phyloP scores from a whole-genome alignment of 2,888 invertebrate genomes.

The Sphaerophoria rueppellii region DNA sequence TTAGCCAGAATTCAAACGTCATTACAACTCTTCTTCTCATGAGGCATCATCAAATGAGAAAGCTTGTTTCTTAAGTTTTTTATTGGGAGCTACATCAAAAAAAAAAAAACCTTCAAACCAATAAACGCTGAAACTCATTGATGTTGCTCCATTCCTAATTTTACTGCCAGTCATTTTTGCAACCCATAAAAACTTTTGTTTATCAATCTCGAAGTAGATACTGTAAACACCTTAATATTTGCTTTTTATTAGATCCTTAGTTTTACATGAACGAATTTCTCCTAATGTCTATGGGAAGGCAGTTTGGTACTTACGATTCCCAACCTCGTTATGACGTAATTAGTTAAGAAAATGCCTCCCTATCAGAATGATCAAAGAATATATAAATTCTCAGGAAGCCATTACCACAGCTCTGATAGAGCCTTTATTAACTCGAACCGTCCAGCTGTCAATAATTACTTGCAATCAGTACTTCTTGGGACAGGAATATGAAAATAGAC shows the following conservation, averaged over 20 bases:
- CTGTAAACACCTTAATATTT: neutral
- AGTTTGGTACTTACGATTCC: slow-evolving; percentile 1
- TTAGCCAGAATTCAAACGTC: too few species aligned
- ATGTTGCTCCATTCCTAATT: too few species aligned
- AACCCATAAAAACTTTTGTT: neutral
- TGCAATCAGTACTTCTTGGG: slow-evolving; percentile 25
- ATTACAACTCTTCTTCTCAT: too few species aligned
- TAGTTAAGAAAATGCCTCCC: slow-evolving; percentile 30
- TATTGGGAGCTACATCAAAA: too few species aligned
- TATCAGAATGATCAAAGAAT: slow-evolving; percentile 55
- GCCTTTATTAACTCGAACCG: slow-evolving; percentile 13
- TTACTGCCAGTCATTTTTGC: neutral
- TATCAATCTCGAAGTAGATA: neutral
- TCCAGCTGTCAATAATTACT: slow-evolving; percentile 61
- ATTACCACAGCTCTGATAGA: slow-evolving; percentile 28
- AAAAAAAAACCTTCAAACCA: too few species aligned
- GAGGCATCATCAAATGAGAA: too few species aligned
- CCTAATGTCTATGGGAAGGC: slow-evolving; percentile 20
- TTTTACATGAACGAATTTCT: slow-evolving; percentile 25
- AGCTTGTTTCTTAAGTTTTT: too few species aligned
- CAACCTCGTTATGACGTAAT: slow-evolving; percentile 41
- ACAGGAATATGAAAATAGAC: slow-evolving; percentile 31
- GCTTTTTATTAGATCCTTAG: slow-evolving; percentile 41
- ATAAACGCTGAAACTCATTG: too few species aligned
- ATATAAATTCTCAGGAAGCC: slow-evolving; percentile 32